Conservation (phyloP, 2,113 vertebrate species). For the Talpa occidentalis region DNA sequence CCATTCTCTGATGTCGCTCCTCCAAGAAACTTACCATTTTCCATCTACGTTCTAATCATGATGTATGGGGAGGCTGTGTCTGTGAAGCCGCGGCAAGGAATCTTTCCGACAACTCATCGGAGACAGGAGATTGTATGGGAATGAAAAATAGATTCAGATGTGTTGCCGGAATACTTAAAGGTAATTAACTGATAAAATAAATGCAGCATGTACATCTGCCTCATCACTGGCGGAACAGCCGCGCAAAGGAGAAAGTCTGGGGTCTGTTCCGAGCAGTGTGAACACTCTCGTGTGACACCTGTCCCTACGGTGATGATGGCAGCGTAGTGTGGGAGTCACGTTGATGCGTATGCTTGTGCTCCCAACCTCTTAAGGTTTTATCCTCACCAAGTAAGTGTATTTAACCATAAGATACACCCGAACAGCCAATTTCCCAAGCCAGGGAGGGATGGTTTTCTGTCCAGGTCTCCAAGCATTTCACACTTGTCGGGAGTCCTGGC, state of each 20-base stretch:
- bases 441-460: neutral
- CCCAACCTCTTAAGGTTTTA: neutral
- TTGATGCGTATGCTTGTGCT: neutral
- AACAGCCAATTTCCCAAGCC: neutral
- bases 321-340: neutral
- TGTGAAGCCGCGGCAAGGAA: neutral
- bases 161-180: neutral
- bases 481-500: neutral
- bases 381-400: neutral
- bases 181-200: constrained; percentile 8
- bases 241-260: neutral
- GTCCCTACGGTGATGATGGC: neutral
- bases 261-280: neutral
- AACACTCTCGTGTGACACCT: neutral
- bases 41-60: neutral
- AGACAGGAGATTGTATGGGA: neutral
- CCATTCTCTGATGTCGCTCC: neutral
- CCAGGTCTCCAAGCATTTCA: neutral
- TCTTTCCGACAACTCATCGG: neutral
- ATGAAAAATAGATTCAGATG: constrained; percentile 1
- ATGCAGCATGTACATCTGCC: neutral
- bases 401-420: neutral
- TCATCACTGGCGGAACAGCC: neutral
- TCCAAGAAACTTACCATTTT: neutral
- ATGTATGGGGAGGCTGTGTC: neutral